Evolutionary conservation across 2,113 vertebrate genomes (phyloP).

Genomic region (Daubentonia madagascariensis): DNA sequence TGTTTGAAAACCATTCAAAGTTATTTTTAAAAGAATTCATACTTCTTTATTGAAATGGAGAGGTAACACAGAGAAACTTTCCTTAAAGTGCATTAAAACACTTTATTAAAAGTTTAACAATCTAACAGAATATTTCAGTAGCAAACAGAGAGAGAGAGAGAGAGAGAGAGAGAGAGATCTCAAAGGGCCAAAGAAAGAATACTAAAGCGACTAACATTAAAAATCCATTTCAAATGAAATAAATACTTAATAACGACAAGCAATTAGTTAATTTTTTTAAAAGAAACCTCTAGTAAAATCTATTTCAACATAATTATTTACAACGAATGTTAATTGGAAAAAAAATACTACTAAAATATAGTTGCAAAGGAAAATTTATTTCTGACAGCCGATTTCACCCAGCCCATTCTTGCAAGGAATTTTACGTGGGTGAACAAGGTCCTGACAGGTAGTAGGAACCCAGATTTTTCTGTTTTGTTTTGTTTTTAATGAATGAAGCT

Average conservation of each 20-base stretch:
- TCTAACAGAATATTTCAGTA: background rate
- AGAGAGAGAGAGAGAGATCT: background rate
- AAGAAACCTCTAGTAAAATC: background rate
- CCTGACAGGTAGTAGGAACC: no score
- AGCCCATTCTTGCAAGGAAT: no score
- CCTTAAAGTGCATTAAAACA: background rate
- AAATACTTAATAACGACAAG: background rate
- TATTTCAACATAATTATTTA: background rate
- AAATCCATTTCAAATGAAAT: background rate
- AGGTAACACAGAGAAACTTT: background rate
- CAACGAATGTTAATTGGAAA: background rate
- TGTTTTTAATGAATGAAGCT: no score
- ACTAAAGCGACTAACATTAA: background rate
- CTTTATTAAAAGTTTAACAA: background rate
- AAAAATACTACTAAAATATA: background rate
- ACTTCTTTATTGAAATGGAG: background rate
- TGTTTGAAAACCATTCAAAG: background rate
- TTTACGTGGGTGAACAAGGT: no score
- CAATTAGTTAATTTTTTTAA: background rate
- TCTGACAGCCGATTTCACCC: background rate
- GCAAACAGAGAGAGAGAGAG: background rate
- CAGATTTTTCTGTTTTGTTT: no score
- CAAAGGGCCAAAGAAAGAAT: background rate
- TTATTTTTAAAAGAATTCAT: background rate
- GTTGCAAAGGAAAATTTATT: background rate